Base-by-base conservation (phyloP, 2,888 invertebrate genomes). In the Mechanitis mazaeus region DNA sequence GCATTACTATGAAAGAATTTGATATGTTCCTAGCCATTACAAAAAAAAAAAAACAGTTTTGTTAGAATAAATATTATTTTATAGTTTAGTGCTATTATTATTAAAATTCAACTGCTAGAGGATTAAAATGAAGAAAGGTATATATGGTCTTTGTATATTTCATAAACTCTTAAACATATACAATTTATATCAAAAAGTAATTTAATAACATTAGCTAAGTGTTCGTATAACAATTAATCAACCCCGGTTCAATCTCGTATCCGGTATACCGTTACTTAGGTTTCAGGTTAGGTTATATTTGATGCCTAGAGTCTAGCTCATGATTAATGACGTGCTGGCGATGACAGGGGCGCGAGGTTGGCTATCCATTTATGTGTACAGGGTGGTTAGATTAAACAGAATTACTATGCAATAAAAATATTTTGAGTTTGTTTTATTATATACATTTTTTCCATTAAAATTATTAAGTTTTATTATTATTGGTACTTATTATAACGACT, bases 251-350 rank as follows among this genome's bases (percentile, higher is more conserved):
- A 67, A 67, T 65, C 67, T 67, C 65, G 56, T 45, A 38, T 35
- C 57, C 64, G 58, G 63, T 63, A 63, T 63, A 64, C 62, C 67
- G 65, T 68, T 68, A 67, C 68, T 67, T 66, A 69, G 71, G 69
- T 70, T 65, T 73, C 71, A 71, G 73, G 69, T 73, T 77, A 79
- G 78, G 75, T 78, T 80, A 80, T 78, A 77, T 78, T 75, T 77
- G 78, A 76, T 77, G 79, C 77, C 75, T 75, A 75, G 76, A 72
- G 79, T 75, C 78, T 78, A 75, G 76, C 72, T 46, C 64, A 75
- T 87, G 88, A 89, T 89, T 89, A 88, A 89, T 80, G 88, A 87
- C 75, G 71, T 71, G 66, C 76, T 81, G 83, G 77, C 77, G 82
- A 79, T 87, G 88, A 86, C 87, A 84, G 78, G 70, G 73, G 80